These are phyloP conservation scores for Andinoacara biseriatus DNA, from an alignment of 2,113 vertebrate genomes.

Conservation along the genomic window DNA sequence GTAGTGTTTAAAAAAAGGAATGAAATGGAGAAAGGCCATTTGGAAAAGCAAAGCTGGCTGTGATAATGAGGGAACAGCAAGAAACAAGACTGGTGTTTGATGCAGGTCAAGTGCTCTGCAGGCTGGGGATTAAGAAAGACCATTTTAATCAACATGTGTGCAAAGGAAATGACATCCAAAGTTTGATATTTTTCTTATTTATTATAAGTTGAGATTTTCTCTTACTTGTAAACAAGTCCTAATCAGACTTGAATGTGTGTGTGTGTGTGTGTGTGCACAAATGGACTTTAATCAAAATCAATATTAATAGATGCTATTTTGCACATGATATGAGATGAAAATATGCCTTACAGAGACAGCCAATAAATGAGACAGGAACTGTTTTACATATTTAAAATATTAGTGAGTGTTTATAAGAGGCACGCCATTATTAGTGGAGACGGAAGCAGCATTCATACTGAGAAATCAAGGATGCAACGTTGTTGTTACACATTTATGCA, in stretches of 20 bases:
- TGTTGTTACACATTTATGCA: conserved; percentile 59
- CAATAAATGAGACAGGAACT: conserved; percentile 10
- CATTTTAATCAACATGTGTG: conserved; percentile 51
- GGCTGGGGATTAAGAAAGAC: conserved; percentile 25
- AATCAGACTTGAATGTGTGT: neutral
- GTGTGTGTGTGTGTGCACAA: neutral
- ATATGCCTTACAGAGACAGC: conserved; percentile 25
- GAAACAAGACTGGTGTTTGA: conserved; percentile 53
- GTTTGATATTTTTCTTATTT: neutral
- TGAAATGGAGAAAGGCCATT: conserved; percentile 52
- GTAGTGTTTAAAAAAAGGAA: conserved; percentile 51
- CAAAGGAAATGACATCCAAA: neutral
- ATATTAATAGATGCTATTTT: conserved; percentile 24
- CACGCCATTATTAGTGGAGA: conserved; percentile 38
- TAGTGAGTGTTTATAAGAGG: conserved; percentile 38
- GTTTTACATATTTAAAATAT: conserved; percentile 60
- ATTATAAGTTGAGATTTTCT: neutral
- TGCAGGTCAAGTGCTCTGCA: conserved; percentile 45
- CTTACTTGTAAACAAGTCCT: conserved; percentile 4
- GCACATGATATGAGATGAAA: conserved; percentile 36
- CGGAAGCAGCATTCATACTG: conserved; percentile 41
- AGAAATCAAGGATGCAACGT: conserved; percentile 58
- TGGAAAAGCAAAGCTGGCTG: conserved; percentile 51
- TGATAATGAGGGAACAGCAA: conserved; percentile 65
- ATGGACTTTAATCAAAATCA: conserved; percentile 19